Evolutionary conservation across 2,888 invertebrate species (phyloP), one percentile per base, ranked within the genome.

Genomic region (Hemaris fuciformis): DNA sequence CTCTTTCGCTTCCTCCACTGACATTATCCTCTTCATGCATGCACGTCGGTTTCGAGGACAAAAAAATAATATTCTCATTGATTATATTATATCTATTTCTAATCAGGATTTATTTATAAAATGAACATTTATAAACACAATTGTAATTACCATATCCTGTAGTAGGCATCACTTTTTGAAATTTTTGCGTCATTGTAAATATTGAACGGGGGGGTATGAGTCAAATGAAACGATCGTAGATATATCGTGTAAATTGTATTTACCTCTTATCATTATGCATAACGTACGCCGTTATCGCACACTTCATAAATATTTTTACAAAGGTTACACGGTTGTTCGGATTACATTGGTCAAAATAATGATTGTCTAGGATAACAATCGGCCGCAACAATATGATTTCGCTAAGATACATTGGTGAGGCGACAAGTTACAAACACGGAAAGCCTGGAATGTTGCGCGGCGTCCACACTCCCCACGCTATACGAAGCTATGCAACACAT

Each of bases 271-370:
- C 88, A 84, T 86, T 81, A 90, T 85, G 90, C 89, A 85, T 74
- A 85, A 88, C 89, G 83, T 82, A 86, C 77, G 84, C 80, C 85
- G 86, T 86, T 83, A 80, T 83, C 81, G 87, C 88, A 87, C 80
- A 76, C 82, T 80, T 76, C 87, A 87, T 87, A 87, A 88, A 87
- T 84, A 87, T 88, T 85, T 89, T 88, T 88, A 91, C 91, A 91
- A 89, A 87, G 89, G 85, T 88, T 89, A 91, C 85, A 91, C 87
- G 85, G 81, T 82, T 83, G 80, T 85, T 85, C 88, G 81, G 91
- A 88, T 89, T 90, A 91, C 87, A 91, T 91, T 90, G 90, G 90
- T 91, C 91, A 90, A 88, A 89, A 89, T 85, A 89, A 91, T 87
- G 79, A 81, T 77, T 82, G 85, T 82, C 83, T 84, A 87, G 77